These are phyloP conservation scores for Procavia capensis DNA, from an alignment of 2,113 vertebrate genomes.

Conservation along the genomic window DNA sequence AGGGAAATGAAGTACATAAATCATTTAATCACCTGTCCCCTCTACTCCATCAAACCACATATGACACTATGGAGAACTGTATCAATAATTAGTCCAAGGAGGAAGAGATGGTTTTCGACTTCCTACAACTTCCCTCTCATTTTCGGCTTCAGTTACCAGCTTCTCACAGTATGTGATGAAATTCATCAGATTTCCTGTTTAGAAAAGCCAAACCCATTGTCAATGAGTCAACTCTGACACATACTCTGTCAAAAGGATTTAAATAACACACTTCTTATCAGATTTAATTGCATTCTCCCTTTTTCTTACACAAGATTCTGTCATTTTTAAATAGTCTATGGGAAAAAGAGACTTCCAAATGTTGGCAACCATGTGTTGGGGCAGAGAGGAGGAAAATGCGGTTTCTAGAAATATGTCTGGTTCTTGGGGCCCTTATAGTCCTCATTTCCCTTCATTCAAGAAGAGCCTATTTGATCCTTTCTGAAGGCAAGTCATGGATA, in stretches of 20 bases:
- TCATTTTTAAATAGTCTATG: constrained; percentile 14
- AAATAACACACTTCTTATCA: constrained; percentile 6
- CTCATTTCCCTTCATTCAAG: background rate
- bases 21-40: constrained; percentile 41
- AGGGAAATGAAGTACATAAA: constrained; percentile 75
- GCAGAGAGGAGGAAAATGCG: background rate
- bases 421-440: background rate
- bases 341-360: constrained; percentile 23
- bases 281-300: constrained; percentile 27
- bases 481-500: background rate
- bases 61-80: background rate
- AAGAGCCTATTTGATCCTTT: background rate
- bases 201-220: no score
- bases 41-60: background rate
- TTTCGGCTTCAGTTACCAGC: background rate
- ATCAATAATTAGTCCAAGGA: constrained; percentile 36
- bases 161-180: background rate
- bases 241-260: constrained; percentile 1
- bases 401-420: background rate
- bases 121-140: background rate
- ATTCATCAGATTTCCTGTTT: constrained; percentile 6
- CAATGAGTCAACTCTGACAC: no score
- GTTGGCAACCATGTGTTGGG: background rate
- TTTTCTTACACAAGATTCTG: constrained; percentile 22
- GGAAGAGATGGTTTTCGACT: background rate